Evolutionary conservation across 2,113 vertebrate genomes (phyloP).

Genomic region (Vidua macroura): DNA sequence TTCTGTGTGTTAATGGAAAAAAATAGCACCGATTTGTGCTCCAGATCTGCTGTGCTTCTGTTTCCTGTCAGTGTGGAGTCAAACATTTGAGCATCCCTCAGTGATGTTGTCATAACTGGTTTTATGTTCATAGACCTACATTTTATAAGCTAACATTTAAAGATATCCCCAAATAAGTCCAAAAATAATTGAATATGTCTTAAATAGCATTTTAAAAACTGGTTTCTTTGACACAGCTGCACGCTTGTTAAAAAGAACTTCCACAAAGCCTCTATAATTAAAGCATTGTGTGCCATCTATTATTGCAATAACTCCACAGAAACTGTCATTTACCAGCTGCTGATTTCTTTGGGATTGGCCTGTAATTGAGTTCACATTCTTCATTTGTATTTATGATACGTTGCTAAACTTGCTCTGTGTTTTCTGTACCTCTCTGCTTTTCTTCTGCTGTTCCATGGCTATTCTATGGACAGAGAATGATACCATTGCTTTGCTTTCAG

Average conservation of each 20-base stretch:
- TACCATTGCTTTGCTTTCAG: neutral
- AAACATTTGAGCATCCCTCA: neutral
- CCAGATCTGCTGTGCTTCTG: neutral
- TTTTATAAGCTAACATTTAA: neutral
- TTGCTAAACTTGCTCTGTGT: neutral
- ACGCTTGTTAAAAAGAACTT: neutral
- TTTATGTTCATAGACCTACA: neutral
- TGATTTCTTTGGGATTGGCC: neutral
- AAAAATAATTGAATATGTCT: neutral
- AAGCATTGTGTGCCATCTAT: neutral
- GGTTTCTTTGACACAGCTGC: constrained; percentile 1
- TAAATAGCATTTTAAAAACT: neutral
- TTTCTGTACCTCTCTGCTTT: neutral
- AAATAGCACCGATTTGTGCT: neutral
- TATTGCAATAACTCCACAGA: neutral
- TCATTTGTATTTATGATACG: neutral
- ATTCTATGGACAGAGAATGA: rapidly evolving
- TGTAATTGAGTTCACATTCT: neutral
- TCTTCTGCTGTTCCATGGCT: neutral
- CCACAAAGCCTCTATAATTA: neutral
- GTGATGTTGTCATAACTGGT: neutral
- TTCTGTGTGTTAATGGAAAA: neutral
- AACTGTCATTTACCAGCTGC: neutral
- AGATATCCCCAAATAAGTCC: neutral
- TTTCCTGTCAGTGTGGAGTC: neutral